Evolutionary conservation across 2,113 vertebrate genomes (phyloP).

Genomic region (Notiomystis cincta): DNA sequence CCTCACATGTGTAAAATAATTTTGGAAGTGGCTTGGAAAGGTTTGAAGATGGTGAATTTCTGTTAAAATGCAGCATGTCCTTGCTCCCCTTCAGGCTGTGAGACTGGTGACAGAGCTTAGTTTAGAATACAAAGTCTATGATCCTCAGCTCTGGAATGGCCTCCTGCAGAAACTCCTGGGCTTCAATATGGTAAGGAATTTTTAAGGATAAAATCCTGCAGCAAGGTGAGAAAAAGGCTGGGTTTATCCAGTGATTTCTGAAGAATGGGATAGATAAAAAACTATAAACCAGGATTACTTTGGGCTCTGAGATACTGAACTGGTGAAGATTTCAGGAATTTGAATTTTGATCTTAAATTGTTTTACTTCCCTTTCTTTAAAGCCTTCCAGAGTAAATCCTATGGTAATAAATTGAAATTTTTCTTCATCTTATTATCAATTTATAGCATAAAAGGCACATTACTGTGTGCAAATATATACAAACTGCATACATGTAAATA

Average conservation of each 20-base stretch:
- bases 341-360: neutral
- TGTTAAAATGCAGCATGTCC: neutral
- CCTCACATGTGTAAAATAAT: neutral
- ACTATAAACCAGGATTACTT: neutral
- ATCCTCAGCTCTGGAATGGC: constrained; percentile 88
- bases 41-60: neutral
- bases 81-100: constrained; percentile 78
- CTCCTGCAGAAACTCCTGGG: constrained; percentile 89
- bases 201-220: neutral
- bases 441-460: neutral
- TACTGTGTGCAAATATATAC: neutral
- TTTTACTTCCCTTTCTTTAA: neutral
- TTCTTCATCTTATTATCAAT: neutral
- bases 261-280: neutral
- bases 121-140: constrained; percentile 87
- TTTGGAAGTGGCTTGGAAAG: neutral
- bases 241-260: neutral
- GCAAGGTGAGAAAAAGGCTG: neutral
- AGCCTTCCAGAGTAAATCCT: neutral
- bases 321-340: neutral
- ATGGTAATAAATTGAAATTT: neutral
- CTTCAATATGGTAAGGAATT: constrained; percentile 85
- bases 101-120: constrained; percentile 87
- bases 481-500: neutral
- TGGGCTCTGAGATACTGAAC: neutral